Evolutionary conservation across 2,797 vertebrate genomes (phyloP).

Genomic region (Alfaro cultratus): DNA sequence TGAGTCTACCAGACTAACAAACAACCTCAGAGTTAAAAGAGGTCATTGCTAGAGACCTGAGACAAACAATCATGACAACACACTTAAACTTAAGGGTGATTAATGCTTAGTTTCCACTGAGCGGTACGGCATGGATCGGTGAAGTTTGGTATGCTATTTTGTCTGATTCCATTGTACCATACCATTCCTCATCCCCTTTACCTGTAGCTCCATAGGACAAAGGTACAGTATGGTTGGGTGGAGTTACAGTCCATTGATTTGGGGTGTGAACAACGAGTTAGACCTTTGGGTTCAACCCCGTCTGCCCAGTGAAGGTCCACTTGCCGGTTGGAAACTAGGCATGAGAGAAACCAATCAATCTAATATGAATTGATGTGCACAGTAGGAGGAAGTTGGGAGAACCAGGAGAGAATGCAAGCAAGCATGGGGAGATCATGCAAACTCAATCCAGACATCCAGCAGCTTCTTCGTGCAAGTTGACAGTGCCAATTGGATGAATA

Average conservation of each 20-base stretch:
- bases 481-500: background rate
- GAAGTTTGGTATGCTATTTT: background rate
- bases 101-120: background rate
- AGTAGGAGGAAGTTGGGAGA: background rate
- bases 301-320: background rate
- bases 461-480: background rate
- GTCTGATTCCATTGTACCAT: background rate
- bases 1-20: background rate
- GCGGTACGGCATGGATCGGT: background rate
- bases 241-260: background rate
- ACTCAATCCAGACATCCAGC: background rate
- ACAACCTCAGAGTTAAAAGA: background rate
- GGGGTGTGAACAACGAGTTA: background rate
- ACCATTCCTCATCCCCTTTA: background rate
- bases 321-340: background rate
- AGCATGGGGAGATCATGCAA: background rate
- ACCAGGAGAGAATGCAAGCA: background rate
- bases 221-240: background rate
- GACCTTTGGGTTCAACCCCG: background rate
- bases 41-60: background rate
- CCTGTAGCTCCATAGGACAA: background rate
- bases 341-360: background rate
- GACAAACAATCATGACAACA: background rate
- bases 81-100: background rate
- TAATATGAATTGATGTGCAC: background rate